Percentiles rank a stretch among this genome's conserved stretches.
These are phyloP conservation scores for Capreolus pygargus DNA, from an alignment of 2,113 vertebrate species.

Conservation along the genomic window DNA sequence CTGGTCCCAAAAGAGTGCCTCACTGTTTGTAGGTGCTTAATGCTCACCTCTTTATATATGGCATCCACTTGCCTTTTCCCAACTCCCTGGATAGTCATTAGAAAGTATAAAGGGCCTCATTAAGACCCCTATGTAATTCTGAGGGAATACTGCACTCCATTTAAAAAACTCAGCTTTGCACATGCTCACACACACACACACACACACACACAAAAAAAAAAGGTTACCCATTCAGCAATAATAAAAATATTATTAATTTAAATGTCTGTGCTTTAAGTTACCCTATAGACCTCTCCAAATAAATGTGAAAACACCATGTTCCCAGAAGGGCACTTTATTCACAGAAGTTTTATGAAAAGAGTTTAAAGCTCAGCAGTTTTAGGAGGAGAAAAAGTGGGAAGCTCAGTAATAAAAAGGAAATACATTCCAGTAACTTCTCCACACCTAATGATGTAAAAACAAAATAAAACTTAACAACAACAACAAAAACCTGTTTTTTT, in stretches of 20 bases:
- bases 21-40: not conserved
- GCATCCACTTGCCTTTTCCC: not conserved
- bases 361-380: constrained; percentile 45
- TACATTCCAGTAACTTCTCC: not conserved
- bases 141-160: not conserved
- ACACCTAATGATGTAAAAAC: not conserved
- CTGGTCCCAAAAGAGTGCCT: not conserved
- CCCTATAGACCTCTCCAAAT: constrained; percentile 17
- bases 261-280: constrained; percentile 53
- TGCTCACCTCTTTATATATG: not conserved
- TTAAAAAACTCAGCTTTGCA: not conserved
- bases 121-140: not conserved
- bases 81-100: not conserved
- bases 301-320: constrained; percentile 36
- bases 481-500: rapidly evolving
- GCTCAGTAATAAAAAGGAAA: not conserved
- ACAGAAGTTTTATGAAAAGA: constrained; percentile 44
- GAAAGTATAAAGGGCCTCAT: not conserved
- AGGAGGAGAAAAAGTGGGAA: constrained; percentile 21
- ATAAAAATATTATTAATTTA: constrained; percentile 64
- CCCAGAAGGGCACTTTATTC: constrained; percentile 35
- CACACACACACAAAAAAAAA: not conserved
- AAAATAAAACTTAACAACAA: not conserved
- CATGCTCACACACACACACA: not conserved
- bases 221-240: constrained; percentile 34